Base-by-base conservation (phyloP, 2,888 invertebrate genomes). In the Volucella inanis region DNA sequence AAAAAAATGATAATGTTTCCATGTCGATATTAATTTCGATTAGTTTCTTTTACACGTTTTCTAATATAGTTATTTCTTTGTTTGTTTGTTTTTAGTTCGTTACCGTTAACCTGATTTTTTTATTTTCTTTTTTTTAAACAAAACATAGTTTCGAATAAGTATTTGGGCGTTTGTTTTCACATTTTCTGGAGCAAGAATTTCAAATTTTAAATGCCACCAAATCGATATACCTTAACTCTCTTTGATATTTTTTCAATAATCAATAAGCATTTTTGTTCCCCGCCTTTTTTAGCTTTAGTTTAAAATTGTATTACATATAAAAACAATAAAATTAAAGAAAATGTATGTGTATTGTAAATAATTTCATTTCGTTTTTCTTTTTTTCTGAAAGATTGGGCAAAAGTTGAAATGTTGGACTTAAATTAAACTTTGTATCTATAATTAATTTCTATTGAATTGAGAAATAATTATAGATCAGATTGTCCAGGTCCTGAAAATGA, bases 401-500 rank as follows among this genome's bases (percentile, higher is more conserved):
- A 57, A 76, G 41, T 80, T 76, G 85, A 76, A 80, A 67, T 80
- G 41, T 80, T 76, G 85, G 81, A 85, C 85, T 76, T 72, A 67
- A 67, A 72, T 18, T 45, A 55, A 12, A n/a, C 68, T 70, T 38
- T 39, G 43, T 67, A 41, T 87, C 92, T 92, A 92, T 90, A 92
- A 92, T 91, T 89, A 88, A 91, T 92, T 92, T 92, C 92, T 92
- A 92, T 92, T 90, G 90, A 88, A 87, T 87, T 89, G 88, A 92
- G 91, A 92, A 92, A 92, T 90, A 92, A 91, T 93, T 93, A 94
- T 92, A 94, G 93, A 92, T 94, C 94, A 89, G 94, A 93, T 92
- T 94, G 93, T 90, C 93, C 94, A 90, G 94, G 94, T 93, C 94
- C 94, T 94, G 93, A 88, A 94, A 93, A 88, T 89, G 88, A 90